Percentiles rank a stretch among this genome's conserved stretches.
phyloP scores from a whole-genome alignment of 2,888 invertebrate species.

The Junonia oenone region DNA sequence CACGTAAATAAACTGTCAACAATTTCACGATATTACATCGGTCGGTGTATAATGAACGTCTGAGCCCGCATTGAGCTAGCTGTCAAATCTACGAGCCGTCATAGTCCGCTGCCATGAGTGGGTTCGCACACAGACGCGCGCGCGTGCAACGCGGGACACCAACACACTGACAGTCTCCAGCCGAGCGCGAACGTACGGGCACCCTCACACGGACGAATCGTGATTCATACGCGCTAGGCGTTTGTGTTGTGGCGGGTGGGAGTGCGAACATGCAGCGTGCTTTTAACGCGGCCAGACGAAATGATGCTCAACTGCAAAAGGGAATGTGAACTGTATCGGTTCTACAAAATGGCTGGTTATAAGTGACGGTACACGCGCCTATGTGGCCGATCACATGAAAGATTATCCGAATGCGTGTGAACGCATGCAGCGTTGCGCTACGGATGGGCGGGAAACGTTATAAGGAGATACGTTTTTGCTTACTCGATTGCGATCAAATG shows the following conservation, averaged over 20 bases:
- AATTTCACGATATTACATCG: constrained; percentile 71
- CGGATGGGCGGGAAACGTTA: constrained; percentile 68
- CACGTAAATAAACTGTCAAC: constrained; percentile 59
- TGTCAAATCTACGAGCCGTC: constrained; percentile 81
- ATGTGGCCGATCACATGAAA: constrained; percentile 71
- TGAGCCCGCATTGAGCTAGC: constrained; percentile 80
- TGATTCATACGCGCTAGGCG: constrained; percentile 67
- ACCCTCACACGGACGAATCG: constrained; percentile 53
- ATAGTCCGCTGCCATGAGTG: constrained; percentile 79
- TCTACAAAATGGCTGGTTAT: constrained; percentile 71
- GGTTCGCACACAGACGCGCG: constrained; percentile 67
- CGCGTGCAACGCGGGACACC: constrained; percentile 63
- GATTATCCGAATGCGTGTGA: constrained; percentile 76
- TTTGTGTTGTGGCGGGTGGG: constrained; percentile 72
- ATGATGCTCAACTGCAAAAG: constrained; percentile 71
- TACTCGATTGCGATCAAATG: constrained; percentile 46
- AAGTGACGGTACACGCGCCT: constrained; percentile 54
- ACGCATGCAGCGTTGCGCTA: constrained; percentile 63
- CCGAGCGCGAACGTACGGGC: constrained; percentile 65
- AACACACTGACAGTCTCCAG: constrained; percentile 74
- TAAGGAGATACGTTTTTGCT: constrained; percentile 49
- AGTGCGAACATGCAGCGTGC: constrained; percentile 78
- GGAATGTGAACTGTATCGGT: constrained; percentile 62
- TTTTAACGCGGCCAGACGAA: constrained; percentile 76
- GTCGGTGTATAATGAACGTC: constrained; percentile 75